Evolutionary conservation across 2,113 vertebrate species (phyloP), one percentile per base, ranked within the genome.

Genomic region (Rhea americana): DNA sequence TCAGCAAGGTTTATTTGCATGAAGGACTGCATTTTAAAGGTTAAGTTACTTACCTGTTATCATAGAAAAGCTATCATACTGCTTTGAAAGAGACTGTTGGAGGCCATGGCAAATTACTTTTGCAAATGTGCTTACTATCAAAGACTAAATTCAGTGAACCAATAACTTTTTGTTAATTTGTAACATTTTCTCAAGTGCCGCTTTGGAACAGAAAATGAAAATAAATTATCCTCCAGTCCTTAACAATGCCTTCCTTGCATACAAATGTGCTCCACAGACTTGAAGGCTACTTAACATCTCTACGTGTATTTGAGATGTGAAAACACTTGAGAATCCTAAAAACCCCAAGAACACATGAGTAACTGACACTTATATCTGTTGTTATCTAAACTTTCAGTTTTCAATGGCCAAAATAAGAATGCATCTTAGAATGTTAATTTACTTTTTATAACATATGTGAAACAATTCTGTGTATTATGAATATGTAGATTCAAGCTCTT

Each of bases 101-200:
- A 83, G 79, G 82, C 82, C 87, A 75, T 71, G 65, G 94, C 48
- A 92, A 94, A 95, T 93, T 81, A 87, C 28, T 92, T 93, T 87
- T 56, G 45, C 37, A 87, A 87, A 92, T 63, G 35, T 65, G 94
- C 84, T 76, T 75, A 90, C n/a, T 91, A 85, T 93, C 76, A 89
- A 89, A 87, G 85, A 68, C 75, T 94, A 81, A 83, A 83, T 78
- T 90, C 73, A 90, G 35, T 88, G 65, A 94, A 92, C 87, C 65
- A 87, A 48, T 94, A 95, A 92, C 55, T 85, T 87, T 72, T 51
- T 86, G 68, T 90, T 96, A 95, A 95, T 95, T 95, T 90, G 72
- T 83, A 92, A 87, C 68, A 45, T 94, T 95, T 94, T 96, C 87
- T 90, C 79, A 96, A 93, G 79, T 88, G 55, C 51, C 91, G 56